Conservation (phyloP, 2,888 invertebrate genomes). For the Lithosia quadra region DNA sequence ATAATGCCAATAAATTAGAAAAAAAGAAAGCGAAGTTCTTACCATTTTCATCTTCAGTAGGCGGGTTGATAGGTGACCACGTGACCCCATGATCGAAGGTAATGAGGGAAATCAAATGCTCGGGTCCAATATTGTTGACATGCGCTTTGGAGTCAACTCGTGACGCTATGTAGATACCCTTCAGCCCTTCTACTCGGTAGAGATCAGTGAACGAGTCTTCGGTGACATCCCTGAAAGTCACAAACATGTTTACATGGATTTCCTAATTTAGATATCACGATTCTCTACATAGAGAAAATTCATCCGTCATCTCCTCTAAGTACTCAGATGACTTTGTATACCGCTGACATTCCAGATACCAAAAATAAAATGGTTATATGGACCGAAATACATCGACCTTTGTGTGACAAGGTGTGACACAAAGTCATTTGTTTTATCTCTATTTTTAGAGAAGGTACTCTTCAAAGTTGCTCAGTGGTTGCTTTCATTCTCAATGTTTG, state of each 20-base stretch:
- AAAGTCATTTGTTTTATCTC: conserved; percentile 16
- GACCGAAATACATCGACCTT: conserved; percentile 32
- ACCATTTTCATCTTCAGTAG: conserved; percentile 88
- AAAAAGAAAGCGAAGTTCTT: conserved; percentile 25
- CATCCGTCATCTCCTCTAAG: background rate
- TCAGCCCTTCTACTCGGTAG: conserved; percentile 94
- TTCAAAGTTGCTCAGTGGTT: background rate
- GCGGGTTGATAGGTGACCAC: conserved; percentile 92
- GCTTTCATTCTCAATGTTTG: background rate
- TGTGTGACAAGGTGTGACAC: conserved; percentile 26
- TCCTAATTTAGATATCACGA: conserved; percentile 12
- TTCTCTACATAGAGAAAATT: background rate
- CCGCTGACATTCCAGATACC: conserved; percentile 22
- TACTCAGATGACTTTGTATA: background rate
- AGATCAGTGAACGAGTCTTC: conserved; percentile 95
- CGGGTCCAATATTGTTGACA: conserved; percentile 88
- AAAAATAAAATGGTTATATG: conserved; percentile 29
- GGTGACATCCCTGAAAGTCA: conserved; percentile 89
- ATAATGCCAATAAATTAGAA: background rate
- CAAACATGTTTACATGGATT: conserved; percentile 12
- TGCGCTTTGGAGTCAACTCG: conserved; percentile 88
- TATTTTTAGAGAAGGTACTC: background rate
- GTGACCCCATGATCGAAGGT: conserved; percentile 95
- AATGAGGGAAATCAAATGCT: conserved; percentile 92
- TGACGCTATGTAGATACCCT: conserved; percentile 96